phyloP scores from a whole-genome alignment of 2,113 vertebrate genomes.

The Chunga burmeisteri region DNA sequence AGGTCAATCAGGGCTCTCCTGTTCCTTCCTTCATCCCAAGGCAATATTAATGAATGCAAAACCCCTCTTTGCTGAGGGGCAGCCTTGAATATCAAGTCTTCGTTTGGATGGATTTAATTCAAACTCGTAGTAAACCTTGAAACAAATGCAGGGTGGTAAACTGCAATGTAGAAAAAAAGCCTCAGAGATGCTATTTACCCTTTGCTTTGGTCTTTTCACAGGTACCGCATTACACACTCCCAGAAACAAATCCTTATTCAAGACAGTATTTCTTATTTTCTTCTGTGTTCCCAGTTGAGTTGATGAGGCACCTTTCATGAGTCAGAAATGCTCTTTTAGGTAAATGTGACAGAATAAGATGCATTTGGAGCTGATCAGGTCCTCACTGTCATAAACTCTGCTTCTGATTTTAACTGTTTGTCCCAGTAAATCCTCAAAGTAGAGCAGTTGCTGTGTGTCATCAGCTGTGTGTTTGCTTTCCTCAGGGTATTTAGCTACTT shows the following conservation, averaged over 20 bases:
- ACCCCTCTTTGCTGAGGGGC: background rate
- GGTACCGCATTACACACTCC: background rate
- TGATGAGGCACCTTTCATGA: background rate
- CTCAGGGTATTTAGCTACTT: constrained; percentile 44
- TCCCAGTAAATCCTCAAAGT: constrained; percentile 1
- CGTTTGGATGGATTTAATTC: constrained; percentile 37
- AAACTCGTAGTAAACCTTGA: background rate
- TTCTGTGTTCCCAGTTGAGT: background rate
- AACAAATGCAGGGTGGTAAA: background rate
- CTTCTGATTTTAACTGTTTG: background rate
- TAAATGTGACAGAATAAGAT: background rate
- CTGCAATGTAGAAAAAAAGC: background rate
- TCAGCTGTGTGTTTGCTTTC: constrained; percentile 36
- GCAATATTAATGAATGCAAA: constrained; percentile 67
- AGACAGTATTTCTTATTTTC: background rate
- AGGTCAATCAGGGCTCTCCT: constrained; percentile 55
- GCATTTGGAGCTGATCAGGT: background rate
- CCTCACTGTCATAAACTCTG: background rate
- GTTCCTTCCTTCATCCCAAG: constrained; percentile 52
- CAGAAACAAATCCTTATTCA: background rate
- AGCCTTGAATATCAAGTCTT: constrained; percentile 53
- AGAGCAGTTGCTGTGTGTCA: constrained; percentile 2
- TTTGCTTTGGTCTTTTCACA: background rate
- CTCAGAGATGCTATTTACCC: background rate
- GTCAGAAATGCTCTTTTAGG: background rate